Base-by-base conservation (phyloP, 2,888 invertebrate species). In the Ectemnius continuus region DNA sequence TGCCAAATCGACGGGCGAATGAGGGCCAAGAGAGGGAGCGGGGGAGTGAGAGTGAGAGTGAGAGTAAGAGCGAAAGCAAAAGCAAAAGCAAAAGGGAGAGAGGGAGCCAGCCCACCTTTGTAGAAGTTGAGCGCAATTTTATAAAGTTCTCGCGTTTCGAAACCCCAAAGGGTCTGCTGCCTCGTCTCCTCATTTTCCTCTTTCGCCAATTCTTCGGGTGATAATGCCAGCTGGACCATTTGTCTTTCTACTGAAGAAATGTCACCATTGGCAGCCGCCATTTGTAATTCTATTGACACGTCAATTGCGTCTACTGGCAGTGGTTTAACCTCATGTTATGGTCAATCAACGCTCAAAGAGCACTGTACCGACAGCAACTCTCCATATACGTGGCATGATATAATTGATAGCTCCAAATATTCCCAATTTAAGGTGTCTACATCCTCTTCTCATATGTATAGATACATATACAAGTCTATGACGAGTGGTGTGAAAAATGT, bases 61-160 rank as follows among this genome's bases (percentile, higher is more conserved):
- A n/a, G n/a, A n/a, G n/a, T n/a, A n/a, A n/a, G n/a, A n/a, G n/a
- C n/a, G n/a, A n/a, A n/a, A n/a, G n/a, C n/a, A n/a, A n/a, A n/a
- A n/a, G n/a, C n/a, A n/a, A n/a, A n/a, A n/a, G n/a, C n/a, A n/a
- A n/a, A n/a, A n/a, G 11, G 1, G 36, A 11, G 36, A 36, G 36
- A 36, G 36, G 11, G 36, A 36, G 11, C 13, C 23, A 20, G 68
- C 88, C 84, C 93, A 98, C 98, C 98, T 95, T 97, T 98, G 90
- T 97, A 98, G 92, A 98, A 99, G 88, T 94, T 94, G 74, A 98
- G 92, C 45, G 97, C 97, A 86, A 98, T 93, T 92, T 95, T 96
- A 92, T 98, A 99, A 64, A 98, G 94, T 87, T 97, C 97, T 87
- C 94, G 86, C 1, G 85, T 88, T 52, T 90, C 89, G 59, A 91